Conservation (phyloP, 2,888 invertebrate species). For the Drosophila nigricruria region DNA sequence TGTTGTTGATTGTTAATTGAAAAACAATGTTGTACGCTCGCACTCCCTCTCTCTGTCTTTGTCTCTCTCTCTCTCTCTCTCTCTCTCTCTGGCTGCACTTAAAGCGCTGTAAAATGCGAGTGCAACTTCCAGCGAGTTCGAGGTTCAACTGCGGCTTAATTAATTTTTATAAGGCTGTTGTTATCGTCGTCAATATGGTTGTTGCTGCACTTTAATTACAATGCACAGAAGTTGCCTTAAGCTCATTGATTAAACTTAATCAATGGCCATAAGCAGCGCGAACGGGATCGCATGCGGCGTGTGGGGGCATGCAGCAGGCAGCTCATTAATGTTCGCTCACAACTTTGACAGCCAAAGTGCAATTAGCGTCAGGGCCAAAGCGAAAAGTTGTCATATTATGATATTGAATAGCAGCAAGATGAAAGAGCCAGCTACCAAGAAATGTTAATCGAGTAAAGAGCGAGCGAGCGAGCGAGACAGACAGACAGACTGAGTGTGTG, state of each 20-base stretch:
- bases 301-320: slow-evolving; percentile 16
- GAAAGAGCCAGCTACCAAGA: slow-evolving; percentile 22
- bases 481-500: neutral
- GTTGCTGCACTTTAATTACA: slow-evolving; percentile 77
- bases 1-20: slow-evolving; percentile 81
- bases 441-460: slow-evolving; percentile 20
- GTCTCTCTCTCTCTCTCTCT: slow-evolving; percentile 32
- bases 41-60: neutral
- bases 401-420: slow-evolving; percentile 73
- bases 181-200: slow-evolving; percentile 51
- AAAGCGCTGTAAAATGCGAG: slow-evolving; percentile 20
- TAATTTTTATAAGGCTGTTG: slow-evolving; percentile 78
- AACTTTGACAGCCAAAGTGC: slow-evolving; percentile 76
- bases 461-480: neutral
- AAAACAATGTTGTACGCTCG: slow-evolving; percentile 78
- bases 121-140: slow-evolving; percentile 22
- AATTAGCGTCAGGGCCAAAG: slow-evolving; percentile 69
- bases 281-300: slow-evolving; percentile 52
- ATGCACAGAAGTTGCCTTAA: slow-evolving; percentile 78
- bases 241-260: slow-evolving; percentile 80
- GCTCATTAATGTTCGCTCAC: slow-evolving; percentile 72
- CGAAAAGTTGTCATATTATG: slow-evolving; percentile 76
- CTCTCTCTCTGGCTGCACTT: slow-evolving; percentile 54
- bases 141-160: slow-evolving; percentile 66
- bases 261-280: slow-evolving; percentile 74